Evolutionary conservation across 2,888 invertebrate genomes (phyloP).

Genomic region (Dioctria linearis): DNA sequence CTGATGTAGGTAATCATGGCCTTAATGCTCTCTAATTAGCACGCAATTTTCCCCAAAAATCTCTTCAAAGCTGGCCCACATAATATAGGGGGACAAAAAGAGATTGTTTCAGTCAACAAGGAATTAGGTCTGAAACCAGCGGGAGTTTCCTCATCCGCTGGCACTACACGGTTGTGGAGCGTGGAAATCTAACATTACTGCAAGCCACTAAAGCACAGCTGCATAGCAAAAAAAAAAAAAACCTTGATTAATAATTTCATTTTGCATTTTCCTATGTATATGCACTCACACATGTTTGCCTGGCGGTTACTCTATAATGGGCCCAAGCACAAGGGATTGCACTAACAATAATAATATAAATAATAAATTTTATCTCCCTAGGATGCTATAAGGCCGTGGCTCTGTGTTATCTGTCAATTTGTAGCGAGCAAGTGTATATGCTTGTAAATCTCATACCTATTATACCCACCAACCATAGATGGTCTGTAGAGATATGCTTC

Average conservation of each 20-base stretch:
- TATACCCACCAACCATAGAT: slow-evolving; percentile 7
- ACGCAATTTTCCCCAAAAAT: slow-evolving; percentile 39
- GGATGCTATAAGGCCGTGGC: slow-evolving; percentile 18
- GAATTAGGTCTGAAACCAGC: slow-evolving; percentile 21
- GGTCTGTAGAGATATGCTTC: slow-evolving; percentile 28
- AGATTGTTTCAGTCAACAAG: background rate
- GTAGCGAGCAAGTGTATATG: slow-evolving; percentile 33
- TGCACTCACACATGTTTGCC: slow-evolving; percentile 20
- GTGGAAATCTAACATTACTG: background rate
- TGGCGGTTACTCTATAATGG: slow-evolving; percentile 11
- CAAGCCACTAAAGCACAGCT: slow-evolving; percentile 26
- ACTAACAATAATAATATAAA: slow-evolving; percentile 46
- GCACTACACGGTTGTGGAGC: background rate
- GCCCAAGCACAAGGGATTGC: background rate
- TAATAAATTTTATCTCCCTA: slow-evolving; percentile 51
- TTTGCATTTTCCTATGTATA: slow-evolving; percentile 5
- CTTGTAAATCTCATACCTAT: slow-evolving; percentile 18
- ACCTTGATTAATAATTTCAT: slow-evolving; percentile 45
- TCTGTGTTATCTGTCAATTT: slow-evolving; percentile 51
- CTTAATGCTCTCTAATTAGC: slow-evolving; percentile 39
- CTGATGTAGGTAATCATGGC: slow-evolving; percentile 23
- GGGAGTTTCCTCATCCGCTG: slow-evolving; percentile 1
- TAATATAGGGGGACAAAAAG: background rate
- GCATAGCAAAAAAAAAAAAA: slow-evolving; percentile 18
- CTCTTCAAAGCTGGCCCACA: slow-evolving; percentile 24